Evolutionary conservation across 64 coral and sea anemone genomes (phyloP).

Genomic region (Actinia tenebrosa): DNA sequence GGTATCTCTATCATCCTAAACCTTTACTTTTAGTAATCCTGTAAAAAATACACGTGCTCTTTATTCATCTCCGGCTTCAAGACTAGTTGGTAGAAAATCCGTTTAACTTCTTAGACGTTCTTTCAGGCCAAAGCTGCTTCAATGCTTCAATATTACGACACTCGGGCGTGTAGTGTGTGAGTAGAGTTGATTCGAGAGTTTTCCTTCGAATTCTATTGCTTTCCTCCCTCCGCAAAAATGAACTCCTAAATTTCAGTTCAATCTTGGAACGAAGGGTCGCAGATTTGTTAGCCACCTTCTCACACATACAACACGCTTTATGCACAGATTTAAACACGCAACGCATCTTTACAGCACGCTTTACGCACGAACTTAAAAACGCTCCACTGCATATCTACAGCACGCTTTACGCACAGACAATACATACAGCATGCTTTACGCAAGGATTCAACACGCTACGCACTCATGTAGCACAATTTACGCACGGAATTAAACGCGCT

Average conservation of each 20-base stretch:
- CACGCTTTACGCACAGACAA: not conserved
- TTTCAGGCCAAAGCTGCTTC: not conserved
- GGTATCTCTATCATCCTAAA: too few species aligned
- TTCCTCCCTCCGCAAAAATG: too few species aligned
- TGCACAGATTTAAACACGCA: too few species aligned
- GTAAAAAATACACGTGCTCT: not conserved
- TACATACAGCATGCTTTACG: not conserved
- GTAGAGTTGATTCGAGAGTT: too few species aligned
- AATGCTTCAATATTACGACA: too few species aligned
- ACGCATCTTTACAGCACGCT: too few species aligned
- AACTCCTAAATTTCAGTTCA: too few species aligned
- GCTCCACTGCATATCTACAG: not conserved
- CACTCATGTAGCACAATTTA: not conserved
- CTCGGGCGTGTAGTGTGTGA: too few species aligned
- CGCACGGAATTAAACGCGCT: not conserved
- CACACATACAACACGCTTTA: too few species aligned
- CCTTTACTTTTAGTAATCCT: not conserved
- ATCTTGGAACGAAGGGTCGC: too few species aligned
- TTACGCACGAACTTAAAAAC: not conserved
- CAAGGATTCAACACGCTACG: not conserved
- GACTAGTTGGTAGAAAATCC: not conserved
- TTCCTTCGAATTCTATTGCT: too few species aligned
- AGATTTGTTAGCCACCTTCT: not conserved
- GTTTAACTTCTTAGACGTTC: not conserved
- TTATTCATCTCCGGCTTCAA: not conserved